Evolutionary conservation across 2,797 vertebrate genomes (phyloP).

Genomic region (Emydoidea blandingii): DNA sequence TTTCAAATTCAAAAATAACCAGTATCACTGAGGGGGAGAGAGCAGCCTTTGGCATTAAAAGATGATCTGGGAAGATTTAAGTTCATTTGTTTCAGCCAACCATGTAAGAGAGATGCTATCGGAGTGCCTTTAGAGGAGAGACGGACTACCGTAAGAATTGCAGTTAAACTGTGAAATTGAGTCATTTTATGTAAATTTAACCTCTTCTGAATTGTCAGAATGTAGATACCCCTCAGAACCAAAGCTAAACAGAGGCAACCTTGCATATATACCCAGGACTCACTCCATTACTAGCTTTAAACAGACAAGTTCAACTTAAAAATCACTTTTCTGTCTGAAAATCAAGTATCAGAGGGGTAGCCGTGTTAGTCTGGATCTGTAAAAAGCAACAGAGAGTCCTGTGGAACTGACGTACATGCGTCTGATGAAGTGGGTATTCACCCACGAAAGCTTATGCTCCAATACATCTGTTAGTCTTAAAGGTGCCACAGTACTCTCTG

Average conservation of each 20-base stretch:
- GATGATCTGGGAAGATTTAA: not conserved
- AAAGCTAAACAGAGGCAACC: not conserved
- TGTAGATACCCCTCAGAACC: not conserved
- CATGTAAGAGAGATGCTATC: not conserved
- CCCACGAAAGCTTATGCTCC: too few relatives aligned
- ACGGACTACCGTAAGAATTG: not conserved
- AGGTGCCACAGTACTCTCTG: too few relatives aligned
- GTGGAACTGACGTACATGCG: too few relatives aligned
- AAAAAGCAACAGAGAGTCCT: too few relatives aligned
- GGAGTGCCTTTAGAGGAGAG: fast-evolving
- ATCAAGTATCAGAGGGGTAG: not conserved
- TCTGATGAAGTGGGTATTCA: too few relatives aligned
- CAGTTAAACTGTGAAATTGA: not conserved
- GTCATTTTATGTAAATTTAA: not conserved
- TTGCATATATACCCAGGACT: not conserved
- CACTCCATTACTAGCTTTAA: not conserved
- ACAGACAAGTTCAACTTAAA: not conserved
- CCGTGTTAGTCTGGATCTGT: too few relatives aligned
- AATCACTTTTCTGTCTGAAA: not conserved
- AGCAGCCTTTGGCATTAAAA: not conserved
- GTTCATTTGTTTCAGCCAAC: not conserved
- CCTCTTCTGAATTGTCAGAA: not conserved
- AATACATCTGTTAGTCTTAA: too few relatives aligned
- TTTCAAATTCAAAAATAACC: slow-evolving; percentile 61
- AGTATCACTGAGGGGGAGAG: not conserved